Evolutionary conservation across 2,797 vertebrate genomes (phyloP).

Genomic region (Periophthalmus magnuspinnatus): DNA sequence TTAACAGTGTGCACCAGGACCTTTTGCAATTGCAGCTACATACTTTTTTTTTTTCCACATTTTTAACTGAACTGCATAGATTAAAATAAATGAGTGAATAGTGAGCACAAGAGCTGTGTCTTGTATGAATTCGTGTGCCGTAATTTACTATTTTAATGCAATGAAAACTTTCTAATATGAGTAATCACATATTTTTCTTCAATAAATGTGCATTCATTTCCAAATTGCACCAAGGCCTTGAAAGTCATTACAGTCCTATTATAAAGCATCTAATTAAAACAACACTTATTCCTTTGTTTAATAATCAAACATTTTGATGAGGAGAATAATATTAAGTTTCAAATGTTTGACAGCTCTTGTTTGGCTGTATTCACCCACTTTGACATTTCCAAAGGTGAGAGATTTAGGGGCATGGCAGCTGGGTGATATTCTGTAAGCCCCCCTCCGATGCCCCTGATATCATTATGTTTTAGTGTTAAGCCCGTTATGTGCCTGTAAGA

Average conservation of each 20-base stretch:
- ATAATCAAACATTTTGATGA: background rate
- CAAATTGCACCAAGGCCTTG: slow-evolving; percentile 2
- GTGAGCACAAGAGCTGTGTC: background rate
- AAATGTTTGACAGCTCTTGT: slow-evolving; percentile 1
- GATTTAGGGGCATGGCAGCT: slow-evolving; percentile 57
- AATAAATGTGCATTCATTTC: background rate
- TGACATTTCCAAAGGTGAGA: slow-evolving; percentile 32
- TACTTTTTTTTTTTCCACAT: background rate
- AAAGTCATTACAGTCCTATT: background rate
- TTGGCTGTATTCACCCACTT: slow-evolving; percentile 6
- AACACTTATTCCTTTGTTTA: background rate
- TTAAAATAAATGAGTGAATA: background rate
- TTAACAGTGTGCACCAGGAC: background rate
- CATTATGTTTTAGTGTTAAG: slow-evolving; percentile 76
- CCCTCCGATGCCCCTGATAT: slow-evolving; percentile 74
- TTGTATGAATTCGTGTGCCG: background rate
- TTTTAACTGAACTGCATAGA: background rate
- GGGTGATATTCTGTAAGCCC: slow-evolving; percentile 64
- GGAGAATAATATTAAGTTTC: background rate
- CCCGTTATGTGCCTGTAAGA: slow-evolving; percentile 79
- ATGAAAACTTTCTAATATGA: background rate
- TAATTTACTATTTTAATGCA: background rate
- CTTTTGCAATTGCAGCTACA: background rate
- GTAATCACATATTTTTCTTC: background rate
- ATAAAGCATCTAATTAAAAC: background rate